Percentiles rank a stretch among this genome's conserved stretches.
Evolutionary conservation across 2,888 invertebrate species (phyloP).

Genomic region (Acleris laterana): DNA sequence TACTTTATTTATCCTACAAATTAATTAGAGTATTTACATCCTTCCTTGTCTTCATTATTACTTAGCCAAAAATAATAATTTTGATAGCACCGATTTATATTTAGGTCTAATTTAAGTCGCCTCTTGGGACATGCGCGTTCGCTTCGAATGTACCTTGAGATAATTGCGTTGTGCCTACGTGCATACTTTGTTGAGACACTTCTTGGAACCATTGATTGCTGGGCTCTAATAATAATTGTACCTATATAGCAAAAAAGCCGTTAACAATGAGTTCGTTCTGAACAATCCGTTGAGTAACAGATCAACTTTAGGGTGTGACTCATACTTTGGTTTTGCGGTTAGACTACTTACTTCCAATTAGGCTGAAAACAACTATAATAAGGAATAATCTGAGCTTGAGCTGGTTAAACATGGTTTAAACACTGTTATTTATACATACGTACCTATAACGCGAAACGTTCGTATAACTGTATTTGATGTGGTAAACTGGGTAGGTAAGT

Average conservation of each 20-base stretch:
- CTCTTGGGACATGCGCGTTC: constrained; percentile 23
- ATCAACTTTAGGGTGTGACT: constrained; percentile 61
- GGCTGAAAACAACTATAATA: constrained; percentile 16
- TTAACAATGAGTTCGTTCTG: constrained; percentile 71
- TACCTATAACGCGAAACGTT: too few relatives aligned
- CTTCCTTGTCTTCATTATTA: constrained; percentile 5
- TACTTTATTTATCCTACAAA: constrained; percentile 5
- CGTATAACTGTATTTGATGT: too few relatives aligned
- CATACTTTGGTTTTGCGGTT: constrained; percentile 47
- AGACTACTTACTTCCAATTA: constrained; percentile 13
- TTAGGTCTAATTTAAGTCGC: not conserved
- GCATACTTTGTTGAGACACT: constrained; percentile 46
- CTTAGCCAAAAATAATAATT: not conserved
- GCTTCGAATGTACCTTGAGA: constrained; percentile 42
- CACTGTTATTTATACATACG: not conserved
- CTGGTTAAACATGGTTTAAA: not conserved
- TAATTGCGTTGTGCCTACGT: constrained; percentile 45
- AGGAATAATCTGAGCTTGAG: not conserved
- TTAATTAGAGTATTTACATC: constrained; percentile 1
- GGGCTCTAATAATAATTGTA: constrained; percentile 63
- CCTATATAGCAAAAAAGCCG: constrained; percentile 69
- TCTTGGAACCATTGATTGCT: constrained; percentile 51
- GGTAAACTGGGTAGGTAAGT: too few relatives aligned
- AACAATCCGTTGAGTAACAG: constrained; percentile 69
- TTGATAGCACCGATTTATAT: not conserved